Conservation (phyloP, 2,113 vertebrate genomes). For the Epinephelus fuscoguttatus region DNA sequence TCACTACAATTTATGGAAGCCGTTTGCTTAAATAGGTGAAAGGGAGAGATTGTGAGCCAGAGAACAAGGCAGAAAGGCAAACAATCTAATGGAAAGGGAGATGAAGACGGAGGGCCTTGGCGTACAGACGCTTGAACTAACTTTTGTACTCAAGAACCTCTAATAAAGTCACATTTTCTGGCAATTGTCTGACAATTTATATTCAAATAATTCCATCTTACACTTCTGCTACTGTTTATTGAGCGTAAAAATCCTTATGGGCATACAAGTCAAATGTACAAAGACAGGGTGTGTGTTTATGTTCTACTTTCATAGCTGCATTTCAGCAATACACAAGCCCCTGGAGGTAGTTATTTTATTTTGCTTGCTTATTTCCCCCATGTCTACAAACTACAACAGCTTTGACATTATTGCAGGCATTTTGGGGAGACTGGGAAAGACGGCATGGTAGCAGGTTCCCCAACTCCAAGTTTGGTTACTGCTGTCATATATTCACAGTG, state of each 20-base stretch:
- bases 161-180: constrained; percentile 22
- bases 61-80: constrained; percentile 34
- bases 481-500: neutral
- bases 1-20: constrained; percentile 55
- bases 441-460: neutral
- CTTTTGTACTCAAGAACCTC: constrained; percentile 9
- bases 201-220: constrained; percentile 15
- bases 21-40: constrained; percentile 51
- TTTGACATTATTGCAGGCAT: constrained; percentile 25
- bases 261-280: constrained; percentile 36
- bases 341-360: constrained; percentile 37
- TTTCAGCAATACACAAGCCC: neutral
- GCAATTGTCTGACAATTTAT: constrained; percentile 15
- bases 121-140: neutral
- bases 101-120: constrained; percentile 8
- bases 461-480: neutral
- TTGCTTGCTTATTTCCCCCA: constrained; percentile 41
- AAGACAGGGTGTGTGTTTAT: constrained; percentile 17
- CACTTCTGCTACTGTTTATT: constrained; percentile 20
- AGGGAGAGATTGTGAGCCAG: constrained; percentile 27
- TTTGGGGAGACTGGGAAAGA: constrained; percentile 18
- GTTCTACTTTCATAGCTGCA: constrained; percentile 21
- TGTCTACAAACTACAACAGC: neutral
- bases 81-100: constrained; percentile 17
- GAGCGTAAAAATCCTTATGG: constrained; percentile 17